A percentile compares a stretch with the other conserved stretches of the same genome.
Evolutionary conservation across 2,888 invertebrate genomes (phyloP).

Genomic region (Caenorhabditis panamensis): DNA sequence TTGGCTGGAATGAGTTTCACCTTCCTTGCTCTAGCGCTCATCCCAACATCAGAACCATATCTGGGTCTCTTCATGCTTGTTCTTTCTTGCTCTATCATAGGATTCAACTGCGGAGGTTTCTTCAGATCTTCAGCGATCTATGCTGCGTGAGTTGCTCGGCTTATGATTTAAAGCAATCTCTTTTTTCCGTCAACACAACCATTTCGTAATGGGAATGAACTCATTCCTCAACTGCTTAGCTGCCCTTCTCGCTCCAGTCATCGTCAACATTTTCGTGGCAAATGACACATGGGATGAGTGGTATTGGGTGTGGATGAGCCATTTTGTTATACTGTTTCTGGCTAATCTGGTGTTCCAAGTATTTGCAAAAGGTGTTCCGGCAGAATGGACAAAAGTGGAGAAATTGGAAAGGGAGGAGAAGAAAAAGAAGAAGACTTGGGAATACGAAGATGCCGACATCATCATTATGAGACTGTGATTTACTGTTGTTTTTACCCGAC

Average conservation of each 20-base stretch:
- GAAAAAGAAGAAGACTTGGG: neutral
- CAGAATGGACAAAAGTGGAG: constrained; percentile 64
- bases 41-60: constrained; percentile 57
- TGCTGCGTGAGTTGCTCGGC: constrained; percentile 57
- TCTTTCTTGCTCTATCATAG: constrained; percentile 64
- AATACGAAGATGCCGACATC: constrained; percentile 3
- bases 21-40: constrained; percentile 63
- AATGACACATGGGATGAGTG: constrained; percentile 68
- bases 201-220: constrained; percentile 70
- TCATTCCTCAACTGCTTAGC: constrained; percentile 68
- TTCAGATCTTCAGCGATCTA: constrained; percentile 64
- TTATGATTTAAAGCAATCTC: neutral
- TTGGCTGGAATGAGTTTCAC: constrained; percentile 63
- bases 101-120: constrained; percentile 70
- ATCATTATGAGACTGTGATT: constrained; percentile 26
- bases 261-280: constrained; percentile 65
- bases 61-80: constrained; percentile 64
- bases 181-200: constrained; percentile 66
- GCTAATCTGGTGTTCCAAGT: constrained; percentile 63
- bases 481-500: neutral
- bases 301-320: constrained; percentile 69
- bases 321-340: constrained; percentile 60
- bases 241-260: constrained; percentile 66
- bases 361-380: constrained; percentile 63
- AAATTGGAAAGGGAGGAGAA: neutral